Evolutionary conservation across 2,797 vertebrate species (phyloP).

Genomic region (Sebastolobus alascanus): DNA sequence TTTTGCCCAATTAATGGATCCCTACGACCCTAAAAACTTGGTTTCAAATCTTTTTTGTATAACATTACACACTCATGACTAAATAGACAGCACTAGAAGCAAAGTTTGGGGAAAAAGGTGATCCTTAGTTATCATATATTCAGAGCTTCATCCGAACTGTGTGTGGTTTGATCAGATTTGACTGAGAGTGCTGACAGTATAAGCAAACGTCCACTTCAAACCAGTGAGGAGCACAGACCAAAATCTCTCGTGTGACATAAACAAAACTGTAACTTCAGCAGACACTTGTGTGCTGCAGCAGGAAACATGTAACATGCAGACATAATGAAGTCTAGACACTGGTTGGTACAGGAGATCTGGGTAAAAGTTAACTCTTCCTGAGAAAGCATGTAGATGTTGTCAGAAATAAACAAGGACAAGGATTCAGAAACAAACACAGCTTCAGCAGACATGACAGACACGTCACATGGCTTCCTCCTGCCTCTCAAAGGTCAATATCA

Average conservation of each 20-base stretch:
- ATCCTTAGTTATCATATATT: not conserved
- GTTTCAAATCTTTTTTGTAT: not conserved
- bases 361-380: not conserved
- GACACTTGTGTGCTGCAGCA: too few relatives aligned
- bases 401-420: not conserved
- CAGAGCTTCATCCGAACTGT: not conserved
- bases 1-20: not conserved
- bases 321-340: not conserved
- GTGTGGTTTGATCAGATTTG: not conserved
- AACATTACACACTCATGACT: not conserved
- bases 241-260: not conserved
- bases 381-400: not conserved
- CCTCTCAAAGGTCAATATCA: slow-evolving; percentile 41
- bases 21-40: not conserved
- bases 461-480: not conserved
- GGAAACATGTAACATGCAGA: too few relatives aligned
- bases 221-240: not conserved
- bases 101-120: not conserved
- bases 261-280: too few relatives aligned
- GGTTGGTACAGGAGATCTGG: not conserved
- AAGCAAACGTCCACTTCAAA: too few relatives aligned
- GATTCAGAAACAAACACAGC: not conserved
- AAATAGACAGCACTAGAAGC: not conserved
- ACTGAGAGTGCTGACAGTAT: not conserved
- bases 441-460: not conserved